These are phyloP conservation scores for Drosophila carrolli DNA, from an alignment of 1,140 invertebrate species.

Conservation along the genomic window DNA sequence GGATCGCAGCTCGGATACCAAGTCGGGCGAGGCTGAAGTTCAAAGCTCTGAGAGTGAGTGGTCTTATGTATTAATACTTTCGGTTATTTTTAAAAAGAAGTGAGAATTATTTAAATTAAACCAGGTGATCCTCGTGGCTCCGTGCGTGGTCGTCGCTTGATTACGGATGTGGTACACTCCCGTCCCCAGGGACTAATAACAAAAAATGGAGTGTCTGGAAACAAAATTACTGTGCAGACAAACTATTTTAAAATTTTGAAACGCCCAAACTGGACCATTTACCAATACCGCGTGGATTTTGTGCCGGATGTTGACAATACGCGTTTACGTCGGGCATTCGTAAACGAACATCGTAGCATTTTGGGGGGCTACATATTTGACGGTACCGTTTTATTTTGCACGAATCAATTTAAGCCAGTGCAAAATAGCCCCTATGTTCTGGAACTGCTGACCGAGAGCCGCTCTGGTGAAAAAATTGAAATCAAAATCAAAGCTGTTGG, in stretches of 20 bases:
- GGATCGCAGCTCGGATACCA: neutral
- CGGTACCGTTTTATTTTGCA: constrained; percentile 84
- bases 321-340: constrained; percentile 51
- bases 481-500: constrained; percentile 67
- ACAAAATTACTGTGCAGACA: constrained; percentile 84
- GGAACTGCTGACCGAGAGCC: constrained; percentile 69
- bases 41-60: constrained; percentile 14
- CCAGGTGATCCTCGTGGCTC: constrained; percentile 67
- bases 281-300: constrained; percentile 94
- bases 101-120: neutral
- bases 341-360: constrained; percentile 50
- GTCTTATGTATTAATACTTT: neutral
- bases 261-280: constrained; percentile 90
- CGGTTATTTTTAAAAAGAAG: too few relatives aligned
- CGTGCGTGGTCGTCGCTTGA: constrained; percentile 63
- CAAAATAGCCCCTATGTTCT: constrained; percentile 32
- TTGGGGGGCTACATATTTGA: constrained; percentile 86
- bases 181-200: constrained; percentile 49
- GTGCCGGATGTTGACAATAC: constrained; percentile 86
- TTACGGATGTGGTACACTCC: constrained; percentile 63
- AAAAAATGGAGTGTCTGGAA: constrained; percentile 57
- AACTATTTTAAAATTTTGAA: constrained; percentile 92
- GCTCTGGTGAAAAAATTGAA: constrained; percentile 70
- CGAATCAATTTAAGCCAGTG: constrained; percentile 41
- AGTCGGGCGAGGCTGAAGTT: neutral